Conservation (phyloP, 2,113 vertebrate genomes). For the Solea solea region DNA sequence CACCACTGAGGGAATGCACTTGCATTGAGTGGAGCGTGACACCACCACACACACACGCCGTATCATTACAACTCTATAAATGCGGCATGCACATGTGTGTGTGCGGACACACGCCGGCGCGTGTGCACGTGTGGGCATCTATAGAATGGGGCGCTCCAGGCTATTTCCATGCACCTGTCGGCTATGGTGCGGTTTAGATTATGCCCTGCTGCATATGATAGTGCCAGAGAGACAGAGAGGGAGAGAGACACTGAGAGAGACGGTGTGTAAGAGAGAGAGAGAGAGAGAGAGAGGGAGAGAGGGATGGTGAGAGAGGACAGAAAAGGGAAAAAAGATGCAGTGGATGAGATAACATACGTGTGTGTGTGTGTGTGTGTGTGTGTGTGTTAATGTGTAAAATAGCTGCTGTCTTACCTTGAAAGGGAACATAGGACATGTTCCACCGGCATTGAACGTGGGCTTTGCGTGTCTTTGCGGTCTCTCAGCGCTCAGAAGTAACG, state of each 20-base stretch:
- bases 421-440: slow-evolving; percentile 89
- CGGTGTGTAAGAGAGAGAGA: neutral
- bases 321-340: slow-evolving; percentile 57
- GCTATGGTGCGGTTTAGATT: slow-evolving; percentile 59
- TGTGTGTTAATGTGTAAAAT: slow-evolving; percentile 7
- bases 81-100: slow-evolving; percentile 60
- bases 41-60: slow-evolving; percentile 42
- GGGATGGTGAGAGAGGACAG: slow-evolving; percentile 42
- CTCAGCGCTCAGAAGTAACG: slow-evolving; percentile 73
- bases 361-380: too few species aligned
- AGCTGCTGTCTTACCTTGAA: slow-evolving; percentile 81
- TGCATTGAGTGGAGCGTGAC: slow-evolving; percentile 29
- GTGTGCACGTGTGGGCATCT: slow-evolving; percentile 31
- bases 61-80: slow-evolving; percentile 61
- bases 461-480: slow-evolving; percentile 74
- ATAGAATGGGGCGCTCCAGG: slow-evolving; percentile 40
- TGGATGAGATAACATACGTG: slow-evolving; percentile 32
- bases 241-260: slow-evolving; percentile 17
- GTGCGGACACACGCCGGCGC: slow-evolving; percentile 41
- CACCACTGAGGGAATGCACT: slow-evolving; percentile 22
- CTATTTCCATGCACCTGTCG: slow-evolving; percentile 70
- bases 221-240: slow-evolving; percentile 40
- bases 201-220: slow-evolving; percentile 50
- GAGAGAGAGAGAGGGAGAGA: slow-evolving; percentile 16
- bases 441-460: slow-evolving; percentile 81